A percentile compares a stretch with the other conserved stretches of the same genome.
phyloP scores from a whole-genome alignment of 2,113 vertebrate species.

The Chaetops frenatus region DNA sequence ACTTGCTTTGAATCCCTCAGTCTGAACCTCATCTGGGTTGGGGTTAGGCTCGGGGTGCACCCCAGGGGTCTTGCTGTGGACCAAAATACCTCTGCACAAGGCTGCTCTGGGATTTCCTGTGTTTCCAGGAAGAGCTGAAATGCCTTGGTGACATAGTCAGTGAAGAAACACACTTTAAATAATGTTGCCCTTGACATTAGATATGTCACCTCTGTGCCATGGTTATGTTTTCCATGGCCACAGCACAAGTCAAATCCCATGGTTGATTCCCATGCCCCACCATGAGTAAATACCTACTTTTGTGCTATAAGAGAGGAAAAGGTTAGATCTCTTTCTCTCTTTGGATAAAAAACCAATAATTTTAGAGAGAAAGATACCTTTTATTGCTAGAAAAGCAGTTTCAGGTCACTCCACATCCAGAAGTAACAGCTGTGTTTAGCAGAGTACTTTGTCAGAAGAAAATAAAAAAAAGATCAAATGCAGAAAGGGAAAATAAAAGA shows the following conservation, averaged over 20 bases:
- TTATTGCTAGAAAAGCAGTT: background rate
- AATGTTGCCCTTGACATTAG: background rate
- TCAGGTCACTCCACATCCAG: background rate
- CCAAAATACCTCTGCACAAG: background rate
- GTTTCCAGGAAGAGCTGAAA: background rate
- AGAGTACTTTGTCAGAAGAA: constrained; percentile 3
- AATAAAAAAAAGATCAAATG: constrained; percentile 30
- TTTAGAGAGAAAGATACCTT: background rate
- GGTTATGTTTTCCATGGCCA: background rate
- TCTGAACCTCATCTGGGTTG: background rate
- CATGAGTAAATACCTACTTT: background rate
- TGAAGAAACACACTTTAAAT: background rate
- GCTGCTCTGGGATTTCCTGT: background rate
- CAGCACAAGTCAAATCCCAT: background rate
- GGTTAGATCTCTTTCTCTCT: background rate
- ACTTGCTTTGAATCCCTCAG: background rate
- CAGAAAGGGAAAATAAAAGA: constrained; percentile 2
- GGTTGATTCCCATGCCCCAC: background rate
- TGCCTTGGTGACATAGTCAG: background rate
- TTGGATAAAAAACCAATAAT: background rate
- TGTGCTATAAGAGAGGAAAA: background rate
- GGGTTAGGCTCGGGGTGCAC: background rate
- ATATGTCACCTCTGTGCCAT: background rate
- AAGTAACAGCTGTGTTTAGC: constrained; percentile 20
- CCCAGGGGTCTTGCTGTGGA: background rate